These are phyloP conservation scores for Parazoanthus swiftii DNA, from an alignment of 92 coral and sea anemone species.

Conservation along the genomic window DNA sequence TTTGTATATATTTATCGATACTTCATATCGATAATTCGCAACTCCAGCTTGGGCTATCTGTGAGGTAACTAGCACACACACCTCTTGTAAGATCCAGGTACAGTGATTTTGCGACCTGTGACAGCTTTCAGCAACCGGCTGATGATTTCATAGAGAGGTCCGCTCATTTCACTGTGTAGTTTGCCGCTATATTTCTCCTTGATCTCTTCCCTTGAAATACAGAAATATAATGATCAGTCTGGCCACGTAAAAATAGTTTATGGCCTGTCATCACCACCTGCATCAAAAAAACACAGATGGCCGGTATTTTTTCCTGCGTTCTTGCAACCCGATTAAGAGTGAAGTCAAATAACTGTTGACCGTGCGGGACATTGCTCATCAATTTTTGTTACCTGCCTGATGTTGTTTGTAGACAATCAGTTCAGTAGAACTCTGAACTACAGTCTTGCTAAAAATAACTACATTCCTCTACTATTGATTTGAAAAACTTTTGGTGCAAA, in stretches of 20 bases:
- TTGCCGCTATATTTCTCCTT: conserved; percentile 85
- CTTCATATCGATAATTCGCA: no score
- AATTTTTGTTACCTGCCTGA: not conserved
- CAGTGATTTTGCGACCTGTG: conserved; percentile 89
- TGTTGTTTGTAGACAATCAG: not conserved
- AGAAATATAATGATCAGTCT: not conserved
- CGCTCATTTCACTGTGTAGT: conserved; percentile 90
- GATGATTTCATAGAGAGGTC: conserved; percentile 92
- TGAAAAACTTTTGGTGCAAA: no score
- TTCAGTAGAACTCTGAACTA: no score
- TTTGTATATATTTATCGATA: no score
- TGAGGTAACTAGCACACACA: conserved; percentile 1
- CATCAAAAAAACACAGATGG: no score
- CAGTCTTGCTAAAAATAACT: no score
- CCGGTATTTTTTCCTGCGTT: not conserved
- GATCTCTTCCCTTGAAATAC: conserved; percentile 77
- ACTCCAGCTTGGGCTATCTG: no score
- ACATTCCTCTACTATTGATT: no score
- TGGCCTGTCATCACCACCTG: not conserved
- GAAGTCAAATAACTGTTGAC: not conserved
- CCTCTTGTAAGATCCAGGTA: conserved; percentile 97
- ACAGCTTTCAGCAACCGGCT: conserved; percentile 95
- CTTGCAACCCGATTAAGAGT: not conserved
- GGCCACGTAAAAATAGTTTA: not conserved
- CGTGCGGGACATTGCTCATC: not conserved